Evolutionary conservation across 2,113 vertebrate genomes (phyloP).

Genomic region (Syrmaticus mikado): DNA sequence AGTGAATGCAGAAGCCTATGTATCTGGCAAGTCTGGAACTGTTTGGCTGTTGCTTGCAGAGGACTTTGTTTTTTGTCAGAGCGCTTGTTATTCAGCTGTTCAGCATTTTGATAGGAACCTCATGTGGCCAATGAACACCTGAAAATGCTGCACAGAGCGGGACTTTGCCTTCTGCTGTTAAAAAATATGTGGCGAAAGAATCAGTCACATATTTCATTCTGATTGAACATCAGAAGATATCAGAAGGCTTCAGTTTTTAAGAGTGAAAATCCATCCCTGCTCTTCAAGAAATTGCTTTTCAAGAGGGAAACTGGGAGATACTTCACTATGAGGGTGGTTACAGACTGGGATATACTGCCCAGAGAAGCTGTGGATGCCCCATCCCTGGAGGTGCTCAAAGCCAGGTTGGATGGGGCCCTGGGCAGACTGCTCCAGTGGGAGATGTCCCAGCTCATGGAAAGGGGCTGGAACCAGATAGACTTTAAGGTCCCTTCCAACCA

Average conservation of each 20-base stretch:
- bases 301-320: not conserved
- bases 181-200: not conserved
- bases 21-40: not conserved
- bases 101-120: not conserved
- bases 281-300: not conserved
- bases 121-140: not conserved
- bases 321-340: not conserved
- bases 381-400: not conserved
- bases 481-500: not conserved
- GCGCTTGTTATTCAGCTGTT: not conserved
- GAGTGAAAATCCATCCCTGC: not conserved
- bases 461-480: not conserved
- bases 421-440: not conserved
- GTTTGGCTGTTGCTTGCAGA: not conserved
- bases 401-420: not conserved
- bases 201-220: not conserved
- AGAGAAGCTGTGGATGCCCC: not conserved
- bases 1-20: not conserved
- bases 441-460: not conserved
- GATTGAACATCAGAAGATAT: not conserved
- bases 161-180: not conserved
- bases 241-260: not conserved
- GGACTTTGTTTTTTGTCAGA: not conserved
- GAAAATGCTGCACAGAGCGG: not conserved
- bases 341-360: not conserved